Base-by-base conservation (phyloP, 2,888 invertebrate genomes). In the Drosophila picticornis region DNA sequence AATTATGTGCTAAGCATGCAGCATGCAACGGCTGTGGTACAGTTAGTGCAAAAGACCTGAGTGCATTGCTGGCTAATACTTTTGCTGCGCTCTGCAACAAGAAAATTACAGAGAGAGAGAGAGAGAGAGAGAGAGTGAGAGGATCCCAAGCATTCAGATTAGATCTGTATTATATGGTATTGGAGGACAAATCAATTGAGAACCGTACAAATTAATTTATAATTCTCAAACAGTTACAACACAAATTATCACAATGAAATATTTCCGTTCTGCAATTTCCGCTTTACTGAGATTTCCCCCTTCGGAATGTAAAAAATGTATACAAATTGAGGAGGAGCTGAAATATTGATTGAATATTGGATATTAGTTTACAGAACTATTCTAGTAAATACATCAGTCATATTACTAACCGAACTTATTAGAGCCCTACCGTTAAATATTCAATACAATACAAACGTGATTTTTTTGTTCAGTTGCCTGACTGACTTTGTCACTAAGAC, bases 1-100 rank as follows among this genome's bases (percentile, higher is more conserved):
- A 85, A 85, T 85, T 43, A 85, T 83, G 85, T 85, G 85, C 77
- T 81, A 87, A 85, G 77, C 85, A 86, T 79, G 85, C 77, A 80
- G 80, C 62, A n/a, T 59, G 73, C 75, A 76, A 60, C 70, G 22
- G 52, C 72, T 65, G 34, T 48, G 74, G 83, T 84, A 84, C 83
- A 84, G 83, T 84, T 75, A 72, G 63, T 25, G 29, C 77, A 76
- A 80, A 83, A 77, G 60, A 40, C 56, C 56, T 27, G 27, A 34
- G 43, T 52, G 38, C 72, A 75, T 83, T 85, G 80, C 72, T 76
- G 32, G 59, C 61, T 67, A 73, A 73, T 76, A 66, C 56, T 71
- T 59, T 58, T 58, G 48, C 51, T 38, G 11, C 32, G 69, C 48
- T 63, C 22, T 27, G 50, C 63, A 58, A 32, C 60, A 66, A 34